A percentile compares a stretch with the other conserved stretches of the same genome.
These are phyloP conservation scores for Pristionchus maxplancki DNA, from an alignment of 2,888 invertebrate species.

Conservation along the genomic window DNA sequence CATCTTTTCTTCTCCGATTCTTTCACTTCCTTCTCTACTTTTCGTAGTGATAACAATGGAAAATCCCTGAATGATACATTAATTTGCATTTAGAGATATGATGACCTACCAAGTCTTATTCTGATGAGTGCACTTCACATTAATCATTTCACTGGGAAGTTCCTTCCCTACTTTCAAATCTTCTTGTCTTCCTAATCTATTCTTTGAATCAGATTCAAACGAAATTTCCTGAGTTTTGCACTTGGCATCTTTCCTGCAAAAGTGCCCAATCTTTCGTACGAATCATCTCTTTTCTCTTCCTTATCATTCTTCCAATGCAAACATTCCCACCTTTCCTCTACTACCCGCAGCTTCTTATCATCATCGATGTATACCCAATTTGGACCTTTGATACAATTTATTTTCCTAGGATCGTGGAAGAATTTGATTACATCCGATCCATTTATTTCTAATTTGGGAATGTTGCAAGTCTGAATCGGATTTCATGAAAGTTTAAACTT, in stretches of 20 bases:
- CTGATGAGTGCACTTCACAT: conserved; percentile 55
- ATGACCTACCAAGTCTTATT: conserved; percentile 55
- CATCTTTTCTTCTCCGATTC: background rate
- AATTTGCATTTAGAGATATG: background rate
- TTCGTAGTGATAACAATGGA: background rate
- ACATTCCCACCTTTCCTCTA: conserved; percentile 8
- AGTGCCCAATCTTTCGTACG: background rate
- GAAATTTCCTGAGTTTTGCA: conserved; percentile 58
- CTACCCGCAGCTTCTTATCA: background rate
- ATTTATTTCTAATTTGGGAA: conserved; percentile 53
- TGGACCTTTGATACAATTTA: background rate
- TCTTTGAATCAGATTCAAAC: conserved; percentile 58
- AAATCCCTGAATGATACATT: background rate
- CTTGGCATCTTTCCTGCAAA: conserved; percentile 55
- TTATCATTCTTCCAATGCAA: background rate
- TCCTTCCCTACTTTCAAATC: conserved; percentile 48
- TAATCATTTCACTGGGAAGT: conserved; percentile 54
- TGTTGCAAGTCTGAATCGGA: conserved; percentile 48
- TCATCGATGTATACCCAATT: conserved; percentile 43
- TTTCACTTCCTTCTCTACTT: background rate
- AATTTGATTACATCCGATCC: conserved; percentile 39
- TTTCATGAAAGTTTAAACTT: background rate
- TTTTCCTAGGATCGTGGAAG: background rate
- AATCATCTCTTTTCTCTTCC: background rate
- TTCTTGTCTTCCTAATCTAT: conserved; percentile 53